Evolutionary conservation across 2,888 invertebrate genomes (phyloP), one percentile per base, ranked within the genome.

Genomic region (Proisotoma minuta): DNA sequence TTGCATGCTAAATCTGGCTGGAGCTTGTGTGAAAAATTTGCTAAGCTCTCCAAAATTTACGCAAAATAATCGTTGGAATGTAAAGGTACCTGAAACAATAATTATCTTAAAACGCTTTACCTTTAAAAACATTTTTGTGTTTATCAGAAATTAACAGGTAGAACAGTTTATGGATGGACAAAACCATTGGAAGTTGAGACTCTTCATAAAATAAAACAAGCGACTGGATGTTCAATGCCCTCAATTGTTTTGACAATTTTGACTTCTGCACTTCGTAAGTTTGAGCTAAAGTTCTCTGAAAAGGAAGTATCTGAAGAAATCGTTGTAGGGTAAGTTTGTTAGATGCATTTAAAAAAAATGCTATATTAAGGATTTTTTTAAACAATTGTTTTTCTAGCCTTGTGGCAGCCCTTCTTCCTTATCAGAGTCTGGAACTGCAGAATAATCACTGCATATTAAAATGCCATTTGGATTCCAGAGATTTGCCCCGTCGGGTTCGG

Each of bases 381-480:
- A 5, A 47, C 10, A 10, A 10, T 47, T 47, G 20, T 34, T 34
- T 34, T 34, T 34, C 65, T 23, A 67, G 70, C 3, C 59, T 70
- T 57, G 66, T 70, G n/a, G 68, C 65, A 20, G 70, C 68, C 12
- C 39, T 66, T 0, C 57, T 64, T 18, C 70, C 70, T 20, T 68
- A 70, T 54, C 68, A 65, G 12, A 59, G 62, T 34, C 29, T 58
- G 2, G 57, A 61, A 10, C 65, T 66, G 2, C 60, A 56, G 39
- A 70, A 70, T 47, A 54, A 65, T 5, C 70, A 70, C 58, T 53
- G 61, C 29, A 65, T 65, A 56, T 58, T 70, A 28, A 53, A 53
- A 27, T 40, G 59, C 43, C 51, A 58, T 49, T 53, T 61, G 40
- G 56, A 57, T 24, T 51, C 60, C 15, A 57, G 57, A 18, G 47